Conservation (phyloP, 2,888 invertebrate species). For the Beris chalybata region DNA sequence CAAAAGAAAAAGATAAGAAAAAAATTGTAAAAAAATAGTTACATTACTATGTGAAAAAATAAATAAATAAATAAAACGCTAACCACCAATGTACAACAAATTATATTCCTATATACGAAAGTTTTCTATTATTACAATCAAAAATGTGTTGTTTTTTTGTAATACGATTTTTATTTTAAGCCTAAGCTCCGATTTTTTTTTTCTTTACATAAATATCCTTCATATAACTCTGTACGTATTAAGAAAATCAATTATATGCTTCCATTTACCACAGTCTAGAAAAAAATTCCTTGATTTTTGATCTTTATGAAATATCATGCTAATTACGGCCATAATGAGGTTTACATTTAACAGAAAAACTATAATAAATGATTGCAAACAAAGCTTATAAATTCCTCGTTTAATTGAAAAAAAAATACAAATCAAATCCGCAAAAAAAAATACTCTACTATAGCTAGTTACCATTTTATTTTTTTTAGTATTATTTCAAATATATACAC, state of each 20-base stretch:
- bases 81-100: conserved; percentile 35
- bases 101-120: conserved; percentile 31
- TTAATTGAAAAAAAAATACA: background rate
- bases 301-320: too few relatives aligned
- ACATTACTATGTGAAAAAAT: too few relatives aligned
- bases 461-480: conserved; percentile 33
- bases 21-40: too few relatives aligned
- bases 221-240: background rate
- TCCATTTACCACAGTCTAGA: conserved; percentile 4
- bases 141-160: conserved; percentile 2
- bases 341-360: background rate
- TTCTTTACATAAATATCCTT: background rate
- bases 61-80: conserved; percentile 2
- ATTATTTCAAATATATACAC: background rate
- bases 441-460: conserved; percentile 37
- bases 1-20: too few relatives aligned
- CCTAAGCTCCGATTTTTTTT: conserved; percentile 8
- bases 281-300: background rate
- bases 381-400: too few relatives aligned
- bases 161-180: conserved; percentile 19
- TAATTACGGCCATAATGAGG: background rate
- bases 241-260: conserved; percentile 14
- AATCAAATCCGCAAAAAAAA: background rate
- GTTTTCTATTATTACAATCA: conserved; percentile 10
- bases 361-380: too few relatives aligned